Conservation (phyloP, 2,113 vertebrate species). For the Isichthys henryi region DNA sequence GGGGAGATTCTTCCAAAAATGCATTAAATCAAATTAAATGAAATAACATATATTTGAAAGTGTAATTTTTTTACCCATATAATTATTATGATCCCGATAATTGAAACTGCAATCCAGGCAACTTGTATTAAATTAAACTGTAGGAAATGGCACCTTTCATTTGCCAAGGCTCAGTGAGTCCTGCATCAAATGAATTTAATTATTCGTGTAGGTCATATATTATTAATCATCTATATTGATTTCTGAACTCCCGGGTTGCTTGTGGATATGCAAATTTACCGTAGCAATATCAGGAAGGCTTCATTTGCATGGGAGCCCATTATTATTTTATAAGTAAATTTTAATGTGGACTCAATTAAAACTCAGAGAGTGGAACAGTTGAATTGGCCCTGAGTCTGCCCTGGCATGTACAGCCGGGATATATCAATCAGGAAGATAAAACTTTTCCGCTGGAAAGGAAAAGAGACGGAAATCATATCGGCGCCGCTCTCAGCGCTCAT, state of each 20-base stretch:
- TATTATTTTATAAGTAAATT: conserved; percentile 74
- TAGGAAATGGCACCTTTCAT: conserved; percentile 54
- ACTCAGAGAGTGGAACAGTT: conserved; percentile 62
- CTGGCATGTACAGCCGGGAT: conserved; percentile 49
- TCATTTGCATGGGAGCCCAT: conserved; percentile 67
- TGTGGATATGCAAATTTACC: conserved; percentile 62
- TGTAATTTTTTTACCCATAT: conserved; percentile 56
- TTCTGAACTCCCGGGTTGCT: conserved; percentile 66
- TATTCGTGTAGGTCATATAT: conserved; percentile 67
- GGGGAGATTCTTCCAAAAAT: conserved; percentile 39
- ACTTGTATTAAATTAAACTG: conserved; percentile 59
- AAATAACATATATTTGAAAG: conserved; percentile 63
- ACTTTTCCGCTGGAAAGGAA: conserved; percentile 47
- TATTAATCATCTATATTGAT: conserved; percentile 77
- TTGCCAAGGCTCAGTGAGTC: conserved; percentile 59
- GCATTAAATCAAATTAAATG: conserved; percentile 55
- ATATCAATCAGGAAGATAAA: conserved; percentile 66
- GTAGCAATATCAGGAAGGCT: conserved; percentile 56
- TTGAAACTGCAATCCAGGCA: conserved; percentile 59
- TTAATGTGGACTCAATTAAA: conserved; percentile 74
- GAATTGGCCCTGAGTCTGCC: conserved; percentile 62
- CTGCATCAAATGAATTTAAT: conserved; percentile 66
- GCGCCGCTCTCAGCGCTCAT: background rate
- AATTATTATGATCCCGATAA: conserved; percentile 57
- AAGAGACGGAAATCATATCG: conserved; percentile 19